These are phyloP conservation scores for Hydrolagus affinis DNA, from an alignment of 2,113 vertebrate genomes.

Conservation along the genomic window DNA sequence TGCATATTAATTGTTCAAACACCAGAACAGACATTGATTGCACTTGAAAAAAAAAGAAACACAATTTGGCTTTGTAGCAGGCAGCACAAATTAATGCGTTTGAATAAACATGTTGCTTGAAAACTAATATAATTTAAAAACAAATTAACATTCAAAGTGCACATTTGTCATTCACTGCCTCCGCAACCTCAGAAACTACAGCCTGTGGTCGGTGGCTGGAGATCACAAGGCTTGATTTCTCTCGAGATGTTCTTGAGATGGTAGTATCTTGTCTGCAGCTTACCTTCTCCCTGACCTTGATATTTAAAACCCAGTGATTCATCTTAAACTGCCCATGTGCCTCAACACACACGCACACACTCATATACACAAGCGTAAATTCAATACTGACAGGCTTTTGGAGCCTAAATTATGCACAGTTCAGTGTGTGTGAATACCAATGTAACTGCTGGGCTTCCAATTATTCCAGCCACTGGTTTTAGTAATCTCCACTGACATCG, in stretches of 20 bases:
- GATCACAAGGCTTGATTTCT: not conserved
- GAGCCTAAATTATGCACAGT: conserved; percentile 16
- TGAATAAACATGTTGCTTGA: conserved; percentile 22
- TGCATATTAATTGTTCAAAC: conserved; percentile 22
- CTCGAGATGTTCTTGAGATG: not conserved
- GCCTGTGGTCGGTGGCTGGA: not conserved
- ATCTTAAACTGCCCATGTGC: conserved; percentile 18
- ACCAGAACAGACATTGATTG: conserved; percentile 6
- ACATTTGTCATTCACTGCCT: not conserved
- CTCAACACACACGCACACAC: not conserved
- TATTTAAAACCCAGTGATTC: conserved; percentile 4
- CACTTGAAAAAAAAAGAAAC: conserved; percentile 10
- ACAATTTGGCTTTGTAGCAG: conserved; percentile 12
- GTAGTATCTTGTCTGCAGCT: not conserved
- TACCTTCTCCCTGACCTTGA: conserved; percentile 1
- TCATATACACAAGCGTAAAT: not conserved
- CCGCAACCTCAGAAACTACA: not conserved
- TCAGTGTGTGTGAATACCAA: not conserved
- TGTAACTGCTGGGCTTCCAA: not conserved
- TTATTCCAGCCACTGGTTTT: conserved; percentile 22
- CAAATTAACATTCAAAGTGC: conserved; percentile 15
- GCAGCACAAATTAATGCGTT: not conserved
- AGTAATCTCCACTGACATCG: not conserved
- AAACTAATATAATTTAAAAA: not conserved
- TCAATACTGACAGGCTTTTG: not conserved